A percentile compares a stretch with the other conserved stretches of the same genome.
Evolutionary conservation across 2,113 vertebrate species (phyloP).

Genomic region (Alligator mississippiensis): DNA sequence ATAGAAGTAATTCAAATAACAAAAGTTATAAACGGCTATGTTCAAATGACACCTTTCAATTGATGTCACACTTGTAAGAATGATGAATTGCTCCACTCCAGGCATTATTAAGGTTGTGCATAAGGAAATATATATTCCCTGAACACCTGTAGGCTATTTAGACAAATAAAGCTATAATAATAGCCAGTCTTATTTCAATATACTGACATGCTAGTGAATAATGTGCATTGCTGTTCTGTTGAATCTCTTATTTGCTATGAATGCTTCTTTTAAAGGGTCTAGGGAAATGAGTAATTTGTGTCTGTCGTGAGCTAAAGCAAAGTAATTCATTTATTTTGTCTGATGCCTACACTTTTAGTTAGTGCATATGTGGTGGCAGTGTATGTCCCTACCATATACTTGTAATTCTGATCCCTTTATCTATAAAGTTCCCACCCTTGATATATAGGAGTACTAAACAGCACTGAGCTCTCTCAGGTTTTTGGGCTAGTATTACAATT

Average conservation of each 20-base stretch:
- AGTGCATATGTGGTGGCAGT: conserved; percentile 32
- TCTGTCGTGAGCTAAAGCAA: conserved; percentile 41
- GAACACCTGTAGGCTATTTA: conserved; percentile 1
- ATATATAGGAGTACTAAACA: background rate
- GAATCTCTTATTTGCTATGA: conserved; percentile 38
- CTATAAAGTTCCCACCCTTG: background rate
- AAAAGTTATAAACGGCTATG: background rate
- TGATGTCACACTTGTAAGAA: background rate
- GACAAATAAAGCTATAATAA: background rate
- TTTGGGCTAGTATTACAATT: background rate
- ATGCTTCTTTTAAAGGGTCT: conserved; percentile 38
- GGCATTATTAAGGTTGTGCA: conserved; percentile 4
- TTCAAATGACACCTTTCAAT: background rate
- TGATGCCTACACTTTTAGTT: conserved; percentile 8
- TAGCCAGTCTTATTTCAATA: background rate
- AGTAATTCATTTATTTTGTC: conserved; percentile 44
- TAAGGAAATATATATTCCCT: background rate
- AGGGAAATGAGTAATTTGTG: conserved; percentile 61
- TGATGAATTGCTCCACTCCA: background rate
- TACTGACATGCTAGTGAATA: conserved; percentile 9
- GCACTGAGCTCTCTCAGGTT: conserved; percentile 1
- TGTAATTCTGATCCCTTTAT: background rate
- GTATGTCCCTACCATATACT: background rate
- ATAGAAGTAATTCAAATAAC: background rate
- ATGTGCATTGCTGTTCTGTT: background rate